Conservation (phyloP, 2,113 vertebrate genomes). For the Ciconia stormi region DNA sequence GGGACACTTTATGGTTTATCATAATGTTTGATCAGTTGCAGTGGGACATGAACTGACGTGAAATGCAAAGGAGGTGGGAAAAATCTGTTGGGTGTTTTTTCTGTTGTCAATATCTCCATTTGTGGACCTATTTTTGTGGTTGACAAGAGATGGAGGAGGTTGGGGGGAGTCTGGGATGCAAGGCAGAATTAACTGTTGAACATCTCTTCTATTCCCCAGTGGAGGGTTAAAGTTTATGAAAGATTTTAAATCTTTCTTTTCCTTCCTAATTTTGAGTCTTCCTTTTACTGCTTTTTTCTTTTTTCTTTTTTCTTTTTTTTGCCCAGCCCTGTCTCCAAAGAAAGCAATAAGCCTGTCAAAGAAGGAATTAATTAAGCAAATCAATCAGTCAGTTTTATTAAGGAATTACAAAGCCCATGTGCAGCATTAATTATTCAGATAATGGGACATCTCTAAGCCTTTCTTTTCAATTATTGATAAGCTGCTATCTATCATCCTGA, state of each 20-base stretch:
- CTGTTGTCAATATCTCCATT: not conserved
- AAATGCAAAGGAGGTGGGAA: not conserved
- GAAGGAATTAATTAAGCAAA: constrained; percentile 85
- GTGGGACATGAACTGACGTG: constrained; percentile 1
- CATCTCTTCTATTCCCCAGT: not conserved
- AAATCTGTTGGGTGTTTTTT: not conserved
- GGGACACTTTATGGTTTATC: constrained; percentile 32
- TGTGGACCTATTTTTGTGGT: constrained; percentile 3
- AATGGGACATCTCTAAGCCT: constrained; percentile 82
- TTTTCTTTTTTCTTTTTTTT: not conserved
- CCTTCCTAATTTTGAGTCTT: constrained; percentile 50
- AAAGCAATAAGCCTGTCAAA: constrained; percentile 80
- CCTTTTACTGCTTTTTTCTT: not conserved
- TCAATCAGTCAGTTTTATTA: constrained; percentile 88
- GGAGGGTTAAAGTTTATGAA: constrained; percentile 68
- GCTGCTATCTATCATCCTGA: constrained; percentile 77
- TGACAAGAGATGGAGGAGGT: not conserved
- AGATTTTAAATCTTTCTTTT: constrained; percentile 73
- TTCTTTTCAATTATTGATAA: constrained; percentile 86
- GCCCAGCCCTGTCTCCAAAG: constrained; percentile 62
- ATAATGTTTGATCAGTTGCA: constrained; percentile 56
- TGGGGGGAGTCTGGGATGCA: not conserved
- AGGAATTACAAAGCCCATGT: constrained; percentile 84
- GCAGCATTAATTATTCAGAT: constrained; percentile 84
- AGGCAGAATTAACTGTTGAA: constrained; percentile 7